phyloP scores from a whole-genome alignment of 64 coral and sea anemone genomes.

The Platygyra sinensis region DNA sequence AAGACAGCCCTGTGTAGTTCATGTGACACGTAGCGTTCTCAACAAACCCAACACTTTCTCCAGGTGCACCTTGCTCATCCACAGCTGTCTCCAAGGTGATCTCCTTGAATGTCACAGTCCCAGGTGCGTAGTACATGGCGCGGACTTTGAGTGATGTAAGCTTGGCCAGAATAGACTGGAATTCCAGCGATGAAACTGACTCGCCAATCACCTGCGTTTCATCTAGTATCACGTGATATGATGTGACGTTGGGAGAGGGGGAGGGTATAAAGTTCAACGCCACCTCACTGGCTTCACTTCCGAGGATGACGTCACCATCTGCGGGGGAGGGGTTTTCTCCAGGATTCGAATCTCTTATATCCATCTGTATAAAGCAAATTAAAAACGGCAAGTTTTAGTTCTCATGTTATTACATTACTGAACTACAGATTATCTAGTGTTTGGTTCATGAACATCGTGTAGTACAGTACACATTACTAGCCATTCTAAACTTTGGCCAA shows the following conservation, averaged over 20 bases:
- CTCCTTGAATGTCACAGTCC: slow-evolving; percentile 44
- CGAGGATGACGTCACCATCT: slow-evolving; percentile 51
- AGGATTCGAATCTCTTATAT: neutral
- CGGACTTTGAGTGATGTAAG: slow-evolving; percentile 70
- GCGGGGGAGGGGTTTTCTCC: neutral
- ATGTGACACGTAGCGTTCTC: slow-evolving; percentile 81
- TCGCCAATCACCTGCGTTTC: slow-evolving; percentile 48
- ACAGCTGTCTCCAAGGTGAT: slow-evolving; percentile 63
- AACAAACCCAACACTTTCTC: slow-evolving; percentile 62
- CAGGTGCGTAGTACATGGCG: slow-evolving; percentile 41
- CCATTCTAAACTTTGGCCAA: too few species aligned
- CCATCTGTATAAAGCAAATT: slow-evolving; percentile 6
- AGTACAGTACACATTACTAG: too few species aligned
- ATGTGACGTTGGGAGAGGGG: slow-evolving; percentile 31
- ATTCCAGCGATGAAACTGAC: slow-evolving; percentile 57
- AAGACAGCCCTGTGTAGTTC: slow-evolving; percentile 95
- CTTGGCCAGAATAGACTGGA: slow-evolving; percentile 84
- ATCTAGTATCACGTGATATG: slow-evolving; percentile 74
- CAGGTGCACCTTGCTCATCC: neutral
- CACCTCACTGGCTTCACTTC: slow-evolving; percentile 26
- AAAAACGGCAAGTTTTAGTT: neutral
- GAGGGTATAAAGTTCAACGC: slow-evolving; percentile 46
- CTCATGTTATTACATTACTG: too few species aligned
- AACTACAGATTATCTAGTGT: neutral
- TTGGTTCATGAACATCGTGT: too few species aligned